Percentiles rank a stretch among this genome's conserved stretches.
These are phyloP conservation scores for Axis porcinus DNA, from an alignment of 2,113 vertebrate species.

Conservation along the genomic window DNA sequence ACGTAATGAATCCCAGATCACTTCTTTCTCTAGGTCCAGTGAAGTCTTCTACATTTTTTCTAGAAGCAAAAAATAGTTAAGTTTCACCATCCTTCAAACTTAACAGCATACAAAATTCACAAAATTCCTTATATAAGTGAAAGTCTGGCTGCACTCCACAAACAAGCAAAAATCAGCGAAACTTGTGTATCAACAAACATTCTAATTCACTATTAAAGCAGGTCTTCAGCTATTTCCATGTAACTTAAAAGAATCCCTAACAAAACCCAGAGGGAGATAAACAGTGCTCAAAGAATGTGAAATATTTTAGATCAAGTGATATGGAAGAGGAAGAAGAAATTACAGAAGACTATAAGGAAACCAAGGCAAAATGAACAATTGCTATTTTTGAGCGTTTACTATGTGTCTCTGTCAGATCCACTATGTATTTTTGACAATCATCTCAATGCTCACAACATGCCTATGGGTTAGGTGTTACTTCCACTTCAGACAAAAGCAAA, in stretches of 20 bases:
- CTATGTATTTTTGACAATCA: background rate
- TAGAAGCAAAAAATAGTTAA: slow-evolving; percentile 71
- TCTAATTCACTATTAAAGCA: background rate
- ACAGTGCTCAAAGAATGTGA: background rate
- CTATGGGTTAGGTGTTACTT: background rate
- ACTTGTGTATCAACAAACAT: background rate
- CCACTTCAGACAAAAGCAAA: background rate
- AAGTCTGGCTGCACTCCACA: background rate
- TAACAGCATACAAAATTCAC: background rate
- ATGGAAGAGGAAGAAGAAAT: background rate
- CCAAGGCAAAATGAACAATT: background rate
- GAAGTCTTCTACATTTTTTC: slow-evolving; percentile 99
- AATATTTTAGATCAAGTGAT: background rate
- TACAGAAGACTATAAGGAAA: background rate
- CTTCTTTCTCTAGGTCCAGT: slow-evolving; percentile 97
- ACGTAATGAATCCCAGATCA: slow-evolving; percentile 95
- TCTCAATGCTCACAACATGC: background rate
- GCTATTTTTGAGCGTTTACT: background rate
- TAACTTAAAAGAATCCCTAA: background rate
- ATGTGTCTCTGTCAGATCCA: background rate
- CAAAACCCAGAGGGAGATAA: background rate
- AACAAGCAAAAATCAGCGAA: background rate
- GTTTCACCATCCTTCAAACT: background rate
- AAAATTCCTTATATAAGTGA: background rate
- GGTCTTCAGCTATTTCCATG: background rate